Conservation (phyloP, 2,797 vertebrate genomes). For the Danio albolineatus region DNA sequence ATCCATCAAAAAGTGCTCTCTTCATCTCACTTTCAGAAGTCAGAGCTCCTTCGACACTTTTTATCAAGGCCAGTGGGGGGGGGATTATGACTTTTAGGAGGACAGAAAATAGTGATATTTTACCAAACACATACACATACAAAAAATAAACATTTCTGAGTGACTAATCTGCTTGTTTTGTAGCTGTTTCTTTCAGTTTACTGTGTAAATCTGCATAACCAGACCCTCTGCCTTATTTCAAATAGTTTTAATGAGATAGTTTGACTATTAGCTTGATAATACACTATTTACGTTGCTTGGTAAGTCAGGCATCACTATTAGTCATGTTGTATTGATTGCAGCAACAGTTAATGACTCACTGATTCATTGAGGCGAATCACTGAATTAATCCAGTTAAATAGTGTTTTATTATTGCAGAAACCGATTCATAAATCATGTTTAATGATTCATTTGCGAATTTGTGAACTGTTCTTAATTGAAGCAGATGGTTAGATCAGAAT, state of each 20-base stretch:
- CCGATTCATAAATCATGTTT: neutral
- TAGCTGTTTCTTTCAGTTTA: conserved; percentile 3
- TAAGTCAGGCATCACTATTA: neutral
- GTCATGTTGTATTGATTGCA: neutral
- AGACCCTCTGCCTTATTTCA: neutral
- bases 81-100: conserved; percentile 20
- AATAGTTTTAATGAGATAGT: neutral
- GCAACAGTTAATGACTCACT: no score
- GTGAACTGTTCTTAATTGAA: no score
- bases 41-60: conserved; percentile 11
- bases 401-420: neutral
- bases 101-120: conserved; percentile 19
- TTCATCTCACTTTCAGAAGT: conserved; percentile 35
- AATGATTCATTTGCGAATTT: no score
- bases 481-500: no score
- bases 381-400: no score
- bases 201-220: neutral
- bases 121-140: no score
- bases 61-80: conserved; percentile 29
- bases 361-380: no score
- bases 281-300: neutral
- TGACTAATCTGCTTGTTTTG: conserved; percentile 4
- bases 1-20: conserved; percentile 36
- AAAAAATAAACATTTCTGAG: neutral
- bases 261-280: neutral